These are phyloP conservation scores for Spisula solida DNA, from an alignment of 2,888 invertebrate species.

Conservation along the genomic window DNA sequence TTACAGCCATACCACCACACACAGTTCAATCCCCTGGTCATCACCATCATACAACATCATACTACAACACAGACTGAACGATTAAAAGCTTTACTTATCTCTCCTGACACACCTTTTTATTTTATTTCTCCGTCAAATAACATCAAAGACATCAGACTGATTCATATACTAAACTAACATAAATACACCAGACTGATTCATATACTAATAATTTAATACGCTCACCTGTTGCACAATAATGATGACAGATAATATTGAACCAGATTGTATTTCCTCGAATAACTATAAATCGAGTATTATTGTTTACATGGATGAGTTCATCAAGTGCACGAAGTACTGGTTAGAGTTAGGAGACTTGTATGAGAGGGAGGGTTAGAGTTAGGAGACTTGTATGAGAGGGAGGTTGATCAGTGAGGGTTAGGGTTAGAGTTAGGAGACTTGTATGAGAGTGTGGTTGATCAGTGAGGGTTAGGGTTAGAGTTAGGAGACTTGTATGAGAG, in stretches of 20 bases:
- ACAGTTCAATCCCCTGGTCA: neutral
- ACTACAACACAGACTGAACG: neutral
- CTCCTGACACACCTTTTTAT: neutral
- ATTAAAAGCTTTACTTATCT: neutral
- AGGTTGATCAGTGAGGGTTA: too few species aligned
- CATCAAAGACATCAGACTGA: conserved; percentile 4
- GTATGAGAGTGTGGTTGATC: too few species aligned
- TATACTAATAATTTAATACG: neutral
- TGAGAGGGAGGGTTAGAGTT: too few species aligned
- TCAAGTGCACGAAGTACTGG: neutral
- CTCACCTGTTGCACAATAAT: neutral
- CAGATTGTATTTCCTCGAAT: neutral
- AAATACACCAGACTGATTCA: neutral
- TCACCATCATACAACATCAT: neutral
- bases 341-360: too few species aligned
- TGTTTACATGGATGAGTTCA: neutral
- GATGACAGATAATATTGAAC: neutral
- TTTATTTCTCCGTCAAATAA: neutral
- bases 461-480: too few species aligned
- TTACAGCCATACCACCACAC: neutral
- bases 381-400: too few species aligned
- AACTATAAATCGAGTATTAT: neutral
- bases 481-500: too few species aligned
- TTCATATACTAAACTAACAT: neutral
- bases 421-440: too few species aligned